phyloP scores from a whole-genome alignment of 1,140 invertebrate species.

The Ostrea edulis region DNA sequence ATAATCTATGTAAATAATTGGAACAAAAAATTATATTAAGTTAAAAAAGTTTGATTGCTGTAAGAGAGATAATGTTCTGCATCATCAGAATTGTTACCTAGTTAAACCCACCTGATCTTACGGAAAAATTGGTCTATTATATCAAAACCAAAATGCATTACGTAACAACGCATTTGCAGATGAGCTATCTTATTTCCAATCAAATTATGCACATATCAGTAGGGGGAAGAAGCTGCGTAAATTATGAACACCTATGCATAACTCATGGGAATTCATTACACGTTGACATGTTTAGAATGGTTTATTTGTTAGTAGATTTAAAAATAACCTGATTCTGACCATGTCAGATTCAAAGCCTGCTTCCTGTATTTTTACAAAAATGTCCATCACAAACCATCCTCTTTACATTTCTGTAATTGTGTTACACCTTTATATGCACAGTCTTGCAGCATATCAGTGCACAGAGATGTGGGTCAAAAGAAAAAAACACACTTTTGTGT shows the following conservation, averaged over 20 bases:
- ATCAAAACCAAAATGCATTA: background rate
- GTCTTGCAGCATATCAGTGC: too few relatives aligned
- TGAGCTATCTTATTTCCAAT: conserved; percentile 14
- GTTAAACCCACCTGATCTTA: conserved; percentile 5
- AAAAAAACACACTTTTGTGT: too few relatives aligned
- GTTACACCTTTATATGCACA: too few relatives aligned
- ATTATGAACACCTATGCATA: background rate
- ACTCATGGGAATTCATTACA: background rate
- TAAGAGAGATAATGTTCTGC: background rate
- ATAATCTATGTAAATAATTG: background rate
- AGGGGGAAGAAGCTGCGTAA: background rate
- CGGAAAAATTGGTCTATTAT: background rate
- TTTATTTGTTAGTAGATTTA: background rate
- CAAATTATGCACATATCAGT: background rate
- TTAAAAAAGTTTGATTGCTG: background rate
- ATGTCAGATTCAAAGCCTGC: background rate
- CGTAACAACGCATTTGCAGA: background rate
- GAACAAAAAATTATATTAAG: background rate
- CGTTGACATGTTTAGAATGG: background rate
- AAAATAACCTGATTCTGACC: background rate
- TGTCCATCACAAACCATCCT: too few relatives aligned
- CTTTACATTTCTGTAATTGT: too few relatives aligned
- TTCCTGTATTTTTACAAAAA: too few relatives aligned
- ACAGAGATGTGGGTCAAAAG: too few relatives aligned
- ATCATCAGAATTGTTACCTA: background rate